Conservation (phyloP, 2,888 invertebrate genomes). For the Tenodera sinensis region DNA sequence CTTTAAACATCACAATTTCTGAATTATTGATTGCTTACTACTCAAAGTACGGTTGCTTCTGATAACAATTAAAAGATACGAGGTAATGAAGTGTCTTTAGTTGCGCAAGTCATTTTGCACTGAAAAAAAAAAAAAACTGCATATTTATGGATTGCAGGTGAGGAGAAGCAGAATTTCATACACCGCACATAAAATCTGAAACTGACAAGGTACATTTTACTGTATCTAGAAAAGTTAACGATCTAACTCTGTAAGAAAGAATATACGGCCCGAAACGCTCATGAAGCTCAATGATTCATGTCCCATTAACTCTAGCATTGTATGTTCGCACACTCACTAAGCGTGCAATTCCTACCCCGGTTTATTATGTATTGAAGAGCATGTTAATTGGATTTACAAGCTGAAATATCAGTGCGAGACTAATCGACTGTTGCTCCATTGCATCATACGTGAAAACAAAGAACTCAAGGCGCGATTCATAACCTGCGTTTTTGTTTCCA, state of each 20-base stretch:
- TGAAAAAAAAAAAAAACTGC: no score
- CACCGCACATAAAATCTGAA: not conserved
- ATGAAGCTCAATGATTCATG: not conserved
- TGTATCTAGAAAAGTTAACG: not conserved
- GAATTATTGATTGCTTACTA: no score
- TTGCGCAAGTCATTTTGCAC: no score
- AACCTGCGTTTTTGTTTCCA: not conserved
- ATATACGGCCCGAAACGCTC: not conserved
- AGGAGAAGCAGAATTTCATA: no score
- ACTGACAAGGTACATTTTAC: not conserved
- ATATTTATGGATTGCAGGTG: no score
- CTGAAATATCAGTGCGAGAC: not conserved
- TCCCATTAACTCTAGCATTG: not conserved
- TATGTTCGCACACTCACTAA: not conserved
- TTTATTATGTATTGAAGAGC: not conserved
- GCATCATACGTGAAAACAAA: not conserved
- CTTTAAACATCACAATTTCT: no score
- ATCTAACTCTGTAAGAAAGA: not conserved
- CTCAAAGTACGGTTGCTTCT: no score
- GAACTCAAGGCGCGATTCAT: not conserved
- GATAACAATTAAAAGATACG: no score
- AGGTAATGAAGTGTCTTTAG: no score
- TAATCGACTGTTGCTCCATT: not conserved
- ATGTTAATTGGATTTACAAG: not conserved
- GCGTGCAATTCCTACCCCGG: not conserved